Evolutionary conservation across 2,113 vertebrate species (phyloP).

Genomic region (Cisticola juncidis): DNA sequence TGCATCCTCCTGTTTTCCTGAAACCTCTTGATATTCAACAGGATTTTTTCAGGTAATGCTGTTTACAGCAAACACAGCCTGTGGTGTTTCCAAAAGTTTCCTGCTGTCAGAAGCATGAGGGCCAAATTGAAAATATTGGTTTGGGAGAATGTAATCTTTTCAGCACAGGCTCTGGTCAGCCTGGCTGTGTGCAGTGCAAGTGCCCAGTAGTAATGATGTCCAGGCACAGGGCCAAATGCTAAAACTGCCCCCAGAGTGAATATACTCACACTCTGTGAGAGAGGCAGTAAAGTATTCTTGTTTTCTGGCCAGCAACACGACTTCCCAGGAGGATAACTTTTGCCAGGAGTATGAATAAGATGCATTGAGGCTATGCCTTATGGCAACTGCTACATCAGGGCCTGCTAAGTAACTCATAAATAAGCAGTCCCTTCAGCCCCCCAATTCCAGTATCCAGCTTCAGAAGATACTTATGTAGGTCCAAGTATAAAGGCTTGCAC

Average conservation of each 20-base stretch:
- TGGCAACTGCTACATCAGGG: not conserved
- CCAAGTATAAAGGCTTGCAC: not conserved
- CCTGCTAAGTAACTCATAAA: slow-evolving; percentile 32
- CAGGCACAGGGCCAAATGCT: slow-evolving; percentile 51
- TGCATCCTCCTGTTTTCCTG: not conserved
- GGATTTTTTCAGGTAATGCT: slow-evolving; percentile 29
- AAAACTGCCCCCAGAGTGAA: slow-evolving; percentile 58
- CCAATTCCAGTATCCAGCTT: not conserved
- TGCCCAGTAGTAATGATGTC: slow-evolving; percentile 61
- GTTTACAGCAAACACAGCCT: slow-evolving; percentile 7
- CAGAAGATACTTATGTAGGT: not conserved
- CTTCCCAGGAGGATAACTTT: slow-evolving; percentile 19
- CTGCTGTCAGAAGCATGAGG: not conserved
- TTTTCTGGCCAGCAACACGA: slow-evolving; percentile 18
- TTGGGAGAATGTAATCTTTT: slow-evolving; percentile 59
- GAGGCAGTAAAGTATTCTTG: not conserved
- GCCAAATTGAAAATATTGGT: slow-evolving; percentile 53
- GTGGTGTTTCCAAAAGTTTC: slow-evolving; percentile 36
- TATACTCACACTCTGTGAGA: slow-evolving; percentile 42
- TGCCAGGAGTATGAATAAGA: slow-evolving; percentile 56
- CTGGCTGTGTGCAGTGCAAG: not conserved
- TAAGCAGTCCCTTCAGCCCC: slow-evolving; percentile 13
- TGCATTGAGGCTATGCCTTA: not conserved
- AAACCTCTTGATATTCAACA: not conserved
- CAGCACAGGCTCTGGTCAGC: slow-evolving; percentile 50